Percentiles rank a stretch among this genome's conserved stretches.
phyloP scores from a whole-genome alignment of 2,797 vertebrate genomes.

The Acanthornis magna region DNA sequence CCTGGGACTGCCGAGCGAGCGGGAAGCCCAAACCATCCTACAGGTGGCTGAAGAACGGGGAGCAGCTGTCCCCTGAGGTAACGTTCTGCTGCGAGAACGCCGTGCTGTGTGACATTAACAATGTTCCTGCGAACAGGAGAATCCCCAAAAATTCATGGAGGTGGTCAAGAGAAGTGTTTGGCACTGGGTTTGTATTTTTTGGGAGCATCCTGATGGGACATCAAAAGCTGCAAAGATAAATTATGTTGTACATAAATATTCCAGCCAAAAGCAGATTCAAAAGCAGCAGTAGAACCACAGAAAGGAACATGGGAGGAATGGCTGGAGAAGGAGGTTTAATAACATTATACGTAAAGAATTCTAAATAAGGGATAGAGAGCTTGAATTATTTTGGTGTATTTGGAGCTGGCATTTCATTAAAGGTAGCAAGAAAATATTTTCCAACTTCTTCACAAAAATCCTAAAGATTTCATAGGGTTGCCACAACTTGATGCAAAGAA shows the following conservation, averaged over 20 bases:
- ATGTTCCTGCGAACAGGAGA: background rate
- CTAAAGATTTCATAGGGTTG: background rate
- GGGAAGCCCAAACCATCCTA: constrained; percentile 94
- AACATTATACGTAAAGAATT: background rate
- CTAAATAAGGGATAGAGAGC: background rate
- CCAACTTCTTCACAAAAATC: background rate
- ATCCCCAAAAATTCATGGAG: rapidly evolving
- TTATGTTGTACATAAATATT: background rate
- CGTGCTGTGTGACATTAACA: background rate
- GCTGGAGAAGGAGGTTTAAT: background rate
- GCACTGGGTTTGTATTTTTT: background rate
- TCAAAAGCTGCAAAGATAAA: background rate
- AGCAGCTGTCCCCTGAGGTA: constrained; percentile 84
- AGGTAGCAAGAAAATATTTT: background rate
- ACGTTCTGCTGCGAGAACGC: background rate
- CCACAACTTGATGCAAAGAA: background rate
- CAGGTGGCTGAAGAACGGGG: constrained; percentile 91
- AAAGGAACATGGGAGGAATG: background rate
- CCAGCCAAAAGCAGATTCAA: background rate
- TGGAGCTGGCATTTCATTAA: background rate
- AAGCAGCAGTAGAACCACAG: background rate
- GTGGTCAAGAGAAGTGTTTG: background rate
- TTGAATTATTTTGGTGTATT: background rate
- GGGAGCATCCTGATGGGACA: background rate
- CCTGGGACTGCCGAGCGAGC: constrained; percentile 91